These are phyloP conservation scores for Lanius ludovicianus DNA, from an alignment of 2,113 vertebrate genomes.

Conservation along the genomic window DNA sequence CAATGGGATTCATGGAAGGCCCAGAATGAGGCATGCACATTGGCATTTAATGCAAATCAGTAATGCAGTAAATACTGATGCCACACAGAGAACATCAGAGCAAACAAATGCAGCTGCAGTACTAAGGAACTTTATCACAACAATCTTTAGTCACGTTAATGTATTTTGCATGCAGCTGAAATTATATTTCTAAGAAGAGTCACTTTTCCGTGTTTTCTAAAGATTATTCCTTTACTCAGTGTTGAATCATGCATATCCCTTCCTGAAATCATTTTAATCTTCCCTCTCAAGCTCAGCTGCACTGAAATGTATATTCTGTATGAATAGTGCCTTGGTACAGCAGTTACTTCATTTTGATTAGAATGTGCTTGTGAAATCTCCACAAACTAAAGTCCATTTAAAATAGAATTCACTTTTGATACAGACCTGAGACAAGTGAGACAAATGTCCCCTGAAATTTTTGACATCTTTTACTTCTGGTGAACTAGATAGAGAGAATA, in stretches of 20 bases:
- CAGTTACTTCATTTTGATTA: slow-evolving; percentile 24
- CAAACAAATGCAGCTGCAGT: background rate
- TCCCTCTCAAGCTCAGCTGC: slow-evolving; percentile 4
- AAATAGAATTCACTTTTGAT: background rate
- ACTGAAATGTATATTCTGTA: background rate
- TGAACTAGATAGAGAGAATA: background rate
- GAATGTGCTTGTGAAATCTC: background rate
- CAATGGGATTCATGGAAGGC: background rate
- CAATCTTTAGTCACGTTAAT: background rate
- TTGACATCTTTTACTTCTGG: background rate
- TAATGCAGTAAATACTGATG: background rate
- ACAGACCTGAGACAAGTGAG: background rate
- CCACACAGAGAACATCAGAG: background rate
- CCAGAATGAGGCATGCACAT: background rate
- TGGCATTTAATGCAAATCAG: background rate
- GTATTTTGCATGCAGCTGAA: background rate
- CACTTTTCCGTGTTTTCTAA: slow-evolving; percentile 29
- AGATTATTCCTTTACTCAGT: slow-evolving; percentile 14
- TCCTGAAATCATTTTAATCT: slow-evolving; percentile 45
- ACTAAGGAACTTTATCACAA: background rate
- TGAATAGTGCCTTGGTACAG: slow-evolving; percentile 11
- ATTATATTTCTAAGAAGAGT: slow-evolving; percentile 21
- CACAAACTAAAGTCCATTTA: background rate
- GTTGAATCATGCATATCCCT: slow-evolving; percentile 44
- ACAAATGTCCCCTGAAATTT: background rate